Base-by-base conservation (phyloP, 2,888 invertebrate genomes). In the Dione vanillae region DNA sequence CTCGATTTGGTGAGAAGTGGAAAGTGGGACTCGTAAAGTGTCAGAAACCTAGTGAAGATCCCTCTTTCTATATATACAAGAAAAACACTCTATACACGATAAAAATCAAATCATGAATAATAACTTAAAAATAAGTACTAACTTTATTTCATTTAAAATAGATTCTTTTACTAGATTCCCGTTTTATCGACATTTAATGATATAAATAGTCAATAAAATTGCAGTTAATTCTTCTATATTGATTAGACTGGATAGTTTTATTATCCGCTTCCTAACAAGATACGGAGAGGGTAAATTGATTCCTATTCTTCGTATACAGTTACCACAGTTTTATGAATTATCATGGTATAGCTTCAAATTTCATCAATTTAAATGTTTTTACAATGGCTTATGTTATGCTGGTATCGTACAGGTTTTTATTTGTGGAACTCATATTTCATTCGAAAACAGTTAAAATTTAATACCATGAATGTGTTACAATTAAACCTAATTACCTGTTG, bases 121-220 rank as follows among this genome's bases (percentile, higher is more conserved):
- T 27, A 11, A 49, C 11, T 10, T 16, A 11, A 5, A 49, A 19
- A 73, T 68, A 75, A 74, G 76, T 71, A 70, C 67, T 65, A 69
- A 64, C 82, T 83, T 81, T 83, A 86, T 89, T 89, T 87, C 89
- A 91, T 91, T 88, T 82, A 90, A 90, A n/a, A 87, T 82, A 86
- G 78, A 84, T 90, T 86, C 87, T 88, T 85, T 82, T 83, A 83
- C 85, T 89, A 87, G 90, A 89, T 88, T 89, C 86, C 85, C 89
- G 86, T 83, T 85, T 86, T 88, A 90, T 89, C 86, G 82, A 85
- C 82, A 84, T 89, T 90, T 91, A 88, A 92, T 86, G 86, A 3
- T 27, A 27, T 27, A 80, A 82, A 84, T 78, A 82, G 88, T 88
- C 85, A 89, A 90, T 90, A 87, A 88, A 87, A 82, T 79, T 78